Base-by-base conservation (phyloP, 2,113 vertebrate genomes). In the Nansenia antarctica region DNA sequence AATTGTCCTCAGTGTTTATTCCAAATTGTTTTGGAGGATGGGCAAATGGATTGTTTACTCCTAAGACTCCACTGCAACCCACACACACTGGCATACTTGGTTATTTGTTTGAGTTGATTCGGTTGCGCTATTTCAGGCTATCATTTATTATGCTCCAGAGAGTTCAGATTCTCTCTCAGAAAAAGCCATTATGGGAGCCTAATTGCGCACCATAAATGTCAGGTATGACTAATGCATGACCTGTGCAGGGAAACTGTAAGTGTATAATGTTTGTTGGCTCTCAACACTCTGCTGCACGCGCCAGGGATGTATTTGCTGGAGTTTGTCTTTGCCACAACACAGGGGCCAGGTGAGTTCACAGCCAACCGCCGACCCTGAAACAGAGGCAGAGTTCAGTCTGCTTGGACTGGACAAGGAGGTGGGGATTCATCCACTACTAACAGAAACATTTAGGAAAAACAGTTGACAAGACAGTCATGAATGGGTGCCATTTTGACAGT, bases 131-230 rank as follows among this genome's bases (percentile, higher is more conserved):
- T 88, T 90, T 88, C 55, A 70, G 78, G n/a, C n/a, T n/a, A n/a
- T n/a, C n/a, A n/a, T n/a, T n/a, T n/a, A n/a, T n/a, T n/a, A n/a
- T n/a, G n/a, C n/a, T n/a, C n/a, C n/a, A n/a, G n/a, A n/a, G n/a
- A n/a, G n/a, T n/a, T n/a, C 37, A 64, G 64, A 67, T 73, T 84
- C 77, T 8, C 22, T 77, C 79, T 82, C 70, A 79, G 79, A 86
- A 84, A 83, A 84, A 83, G 60, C 69, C 78, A 89, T 90, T 87
- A 89, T 62, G 2, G 72, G 54, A 82, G 87, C 79, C 82, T 89
- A 86, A 88, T 86, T 89, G 82, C 79, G 73, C 87, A 77, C 82
- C 77, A 57, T 84, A 89, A 86, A 87, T 89, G 88, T 88, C 86
- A 83, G 81, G 74, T 88, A 85, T 89, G 86, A 90, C 79, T 84